phyloP scores from a whole-genome alignment of 2,113 vertebrate genomes.

The Trochalopteron elliotii region DNA sequence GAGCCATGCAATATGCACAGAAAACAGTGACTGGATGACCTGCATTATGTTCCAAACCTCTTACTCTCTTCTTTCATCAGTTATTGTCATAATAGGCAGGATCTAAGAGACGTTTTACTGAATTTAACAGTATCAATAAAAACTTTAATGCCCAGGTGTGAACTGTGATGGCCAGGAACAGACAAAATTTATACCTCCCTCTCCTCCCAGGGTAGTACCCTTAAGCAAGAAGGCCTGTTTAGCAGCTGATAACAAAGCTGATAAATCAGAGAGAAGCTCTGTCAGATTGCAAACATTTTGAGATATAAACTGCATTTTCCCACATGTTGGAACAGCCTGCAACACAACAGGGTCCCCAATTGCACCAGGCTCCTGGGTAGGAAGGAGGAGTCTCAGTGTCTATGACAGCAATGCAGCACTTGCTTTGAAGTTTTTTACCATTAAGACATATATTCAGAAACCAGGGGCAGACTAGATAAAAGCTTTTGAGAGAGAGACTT shows the following conservation, averaged over 20 bases:
- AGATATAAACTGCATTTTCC: not conserved
- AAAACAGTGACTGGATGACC: not conserved
- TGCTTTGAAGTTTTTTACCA: not conserved
- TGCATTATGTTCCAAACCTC: not conserved
- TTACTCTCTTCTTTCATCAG: not conserved
- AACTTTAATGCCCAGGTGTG: not conserved
- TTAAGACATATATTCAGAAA: not conserved
- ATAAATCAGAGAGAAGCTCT: not conserved
- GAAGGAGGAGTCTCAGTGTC: not conserved
- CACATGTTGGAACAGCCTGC: not conserved
- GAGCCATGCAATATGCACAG: not conserved
- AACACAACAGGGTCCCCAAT: not conserved
- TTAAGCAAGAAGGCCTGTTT: not conserved
- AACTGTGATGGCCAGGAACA: not conserved
- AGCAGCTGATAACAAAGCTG: not conserved
- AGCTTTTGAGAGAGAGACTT: not conserved
- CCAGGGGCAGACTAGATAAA: not conserved
- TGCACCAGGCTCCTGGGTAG: not conserved
- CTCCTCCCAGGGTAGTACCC: not conserved
- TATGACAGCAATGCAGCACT: not conserved
- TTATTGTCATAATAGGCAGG: not conserved
- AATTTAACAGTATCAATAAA: not conserved
- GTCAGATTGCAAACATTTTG: not conserved
- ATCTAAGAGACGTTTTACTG: not conserved
- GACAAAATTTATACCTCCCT: not conserved